phyloP scores from a whole-genome alignment of 1,140 invertebrate species.

The Copidosoma floridanum region DNA sequence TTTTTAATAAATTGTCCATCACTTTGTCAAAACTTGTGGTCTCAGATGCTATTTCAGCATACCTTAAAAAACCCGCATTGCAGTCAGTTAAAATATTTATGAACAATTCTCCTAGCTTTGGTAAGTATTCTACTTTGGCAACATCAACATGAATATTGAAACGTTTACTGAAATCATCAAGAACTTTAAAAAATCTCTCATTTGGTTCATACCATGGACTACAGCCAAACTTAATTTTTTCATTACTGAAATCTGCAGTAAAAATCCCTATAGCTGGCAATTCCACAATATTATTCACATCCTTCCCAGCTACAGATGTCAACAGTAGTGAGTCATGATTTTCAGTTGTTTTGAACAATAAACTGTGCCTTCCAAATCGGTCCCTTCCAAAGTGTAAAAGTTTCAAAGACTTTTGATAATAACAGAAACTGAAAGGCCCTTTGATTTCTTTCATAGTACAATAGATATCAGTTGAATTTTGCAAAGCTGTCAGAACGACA shows the following conservation, averaged over 20 bases:
- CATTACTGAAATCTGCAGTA: constrained; percentile 58
- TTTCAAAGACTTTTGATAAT: constrained; percentile 64
- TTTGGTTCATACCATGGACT: constrained; percentile 50
- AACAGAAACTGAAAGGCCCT: constrained; percentile 85
- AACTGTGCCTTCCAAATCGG: constrained; percentile 78
- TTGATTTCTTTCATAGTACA: constrained; percentile 60
- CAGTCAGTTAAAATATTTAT: not conserved
- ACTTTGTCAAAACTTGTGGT: constrained; percentile 53
- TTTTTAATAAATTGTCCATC: constrained; percentile 51
- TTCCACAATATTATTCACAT: constrained; percentile 63
- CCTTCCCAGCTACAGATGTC: constrained; percentile 63
- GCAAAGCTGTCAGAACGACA: constrained; percentile 45
- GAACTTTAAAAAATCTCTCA: constrained; percentile 39
- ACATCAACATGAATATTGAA: constrained; percentile 45
- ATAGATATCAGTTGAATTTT: constrained; percentile 49
- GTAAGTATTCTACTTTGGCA: constrained; percentile 18
- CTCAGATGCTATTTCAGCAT: constrained; percentile 48
- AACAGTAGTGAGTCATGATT: constrained; percentile 52
- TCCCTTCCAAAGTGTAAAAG: constrained; percentile 83
- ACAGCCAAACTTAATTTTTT: constrained; percentile 48
- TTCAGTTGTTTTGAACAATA: constrained; percentile 65
- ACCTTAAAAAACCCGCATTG: constrained; percentile 38
- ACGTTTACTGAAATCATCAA: constrained; percentile 45
- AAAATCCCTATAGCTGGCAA: constrained; percentile 74
- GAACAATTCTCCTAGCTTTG: constrained; percentile 20